phyloP scores from a whole-genome alignment of 2,888 invertebrate species.

The Serripes groenlandicus region DNA sequence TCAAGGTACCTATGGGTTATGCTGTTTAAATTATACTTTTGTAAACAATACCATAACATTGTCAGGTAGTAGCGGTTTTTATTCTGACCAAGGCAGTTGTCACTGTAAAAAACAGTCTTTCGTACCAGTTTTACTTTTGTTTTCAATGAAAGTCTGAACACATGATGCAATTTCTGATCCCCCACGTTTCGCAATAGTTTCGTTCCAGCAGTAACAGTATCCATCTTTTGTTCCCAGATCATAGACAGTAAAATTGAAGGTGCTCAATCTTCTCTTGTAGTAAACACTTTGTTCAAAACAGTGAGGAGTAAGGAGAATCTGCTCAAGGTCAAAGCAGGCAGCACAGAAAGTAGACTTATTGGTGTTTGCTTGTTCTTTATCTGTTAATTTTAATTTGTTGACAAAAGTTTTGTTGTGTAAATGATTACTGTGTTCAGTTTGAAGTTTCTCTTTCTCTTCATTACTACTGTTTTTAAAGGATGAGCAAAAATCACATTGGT shows the following conservation, averaged over 20 bases:
- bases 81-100: constrained; percentile 15
- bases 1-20: constrained; percentile 17
- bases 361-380: constrained; percentile 9
- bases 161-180: constrained; percentile 33
- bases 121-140: background rate
- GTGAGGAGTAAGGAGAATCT: constrained; percentile 25
- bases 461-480: constrained; percentile 8
- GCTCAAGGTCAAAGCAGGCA: constrained; percentile 36
- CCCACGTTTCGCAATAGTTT: constrained; percentile 20
- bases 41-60: constrained; percentile 14
- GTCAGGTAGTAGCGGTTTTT: constrained; percentile 13
- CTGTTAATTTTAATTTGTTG: constrained; percentile 9
- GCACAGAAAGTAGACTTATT: background rate
- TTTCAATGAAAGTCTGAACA: background rate
- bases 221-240: constrained; percentile 15
- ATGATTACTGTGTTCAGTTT: constrained; percentile 3
- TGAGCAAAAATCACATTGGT: constrained; percentile 41
- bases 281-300: constrained; percentile 24
- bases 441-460: background rate
- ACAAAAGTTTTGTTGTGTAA: constrained; percentile 33
- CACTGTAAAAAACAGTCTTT: constrained; percentile 29
- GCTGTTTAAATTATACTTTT: background rate
- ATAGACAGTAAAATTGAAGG: constrained; percentile 32
- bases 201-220: constrained; percentile 23
- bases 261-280: constrained; percentile 29